Conservation (phyloP, 2,888 invertebrate species). For the Hypomecis punctinalis region DNA sequence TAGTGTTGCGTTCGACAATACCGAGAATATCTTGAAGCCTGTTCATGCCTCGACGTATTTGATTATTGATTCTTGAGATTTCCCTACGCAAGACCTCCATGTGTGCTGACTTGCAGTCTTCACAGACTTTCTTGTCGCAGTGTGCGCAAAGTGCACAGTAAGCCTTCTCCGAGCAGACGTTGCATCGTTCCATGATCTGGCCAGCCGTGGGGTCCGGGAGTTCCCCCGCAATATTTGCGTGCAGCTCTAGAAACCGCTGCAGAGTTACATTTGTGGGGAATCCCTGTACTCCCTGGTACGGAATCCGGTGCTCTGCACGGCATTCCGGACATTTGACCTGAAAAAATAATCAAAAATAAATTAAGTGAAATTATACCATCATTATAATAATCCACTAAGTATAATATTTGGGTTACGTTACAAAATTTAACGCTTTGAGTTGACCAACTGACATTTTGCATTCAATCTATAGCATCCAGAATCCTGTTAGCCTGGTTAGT, state of each 20-base stretch:
- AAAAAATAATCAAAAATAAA: constrained; percentile 40
- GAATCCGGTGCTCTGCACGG: constrained; percentile 97
- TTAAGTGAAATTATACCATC: background rate
- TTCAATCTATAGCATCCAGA: too few relatives aligned
- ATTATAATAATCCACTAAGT: too few relatives aligned
- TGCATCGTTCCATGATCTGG: constrained; percentile 96
- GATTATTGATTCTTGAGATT: constrained; percentile 94
- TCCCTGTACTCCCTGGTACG: constrained; percentile 96
- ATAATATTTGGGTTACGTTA: too few relatives aligned
- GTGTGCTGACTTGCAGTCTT: constrained; percentile 98
- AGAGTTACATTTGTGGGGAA: constrained; percentile 98
- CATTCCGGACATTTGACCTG: constrained; percentile 99
- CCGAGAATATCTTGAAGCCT: constrained; percentile 94
- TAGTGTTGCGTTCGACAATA: constrained; percentile 94
- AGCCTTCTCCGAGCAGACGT: constrained; percentile 96
- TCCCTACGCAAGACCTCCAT: constrained; percentile 97
- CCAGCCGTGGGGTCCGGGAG: constrained; percentile 96
- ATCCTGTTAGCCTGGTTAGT: too few relatives aligned
- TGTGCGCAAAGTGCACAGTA: constrained; percentile 96
- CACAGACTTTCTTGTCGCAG: constrained; percentile 98
- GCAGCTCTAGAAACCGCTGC: constrained; percentile 96
- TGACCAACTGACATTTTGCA: too few relatives aligned
- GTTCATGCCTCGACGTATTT: constrained; percentile 94
- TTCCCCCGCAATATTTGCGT: constrained; percentile 96
- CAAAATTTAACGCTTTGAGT: too few relatives aligned